Conservation (phyloP, 2,888 invertebrate species). For the Amphipyra tragopoginis region DNA sequence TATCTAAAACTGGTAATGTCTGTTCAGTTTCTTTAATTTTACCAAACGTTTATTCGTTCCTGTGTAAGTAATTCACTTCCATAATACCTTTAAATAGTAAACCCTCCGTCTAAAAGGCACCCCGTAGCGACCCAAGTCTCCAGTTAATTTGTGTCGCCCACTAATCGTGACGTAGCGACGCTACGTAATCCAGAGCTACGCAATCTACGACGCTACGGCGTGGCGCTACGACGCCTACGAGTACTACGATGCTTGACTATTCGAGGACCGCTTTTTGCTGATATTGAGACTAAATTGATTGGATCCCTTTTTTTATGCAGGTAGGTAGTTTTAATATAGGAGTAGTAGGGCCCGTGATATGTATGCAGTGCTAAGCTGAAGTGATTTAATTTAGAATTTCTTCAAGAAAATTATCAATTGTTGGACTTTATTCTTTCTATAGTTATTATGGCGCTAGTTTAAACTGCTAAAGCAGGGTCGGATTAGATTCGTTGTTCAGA, state of each 20-base stretch:
- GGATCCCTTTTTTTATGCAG: constrained; percentile 30
- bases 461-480: no score
- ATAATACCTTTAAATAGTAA: constrained; percentile 13
- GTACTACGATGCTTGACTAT: constrained; percentile 20
- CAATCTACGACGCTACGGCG: constrained; percentile 16
- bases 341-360: neutral
- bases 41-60: no score
- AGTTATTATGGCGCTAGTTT: no score
- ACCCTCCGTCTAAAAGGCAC: neutral
- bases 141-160: constrained; percentile 21
- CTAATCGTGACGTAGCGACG: constrained; percentile 30
- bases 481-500: no score
- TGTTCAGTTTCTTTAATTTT: no score
- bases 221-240: constrained; percentile 21
- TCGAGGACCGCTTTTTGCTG: constrained; percentile 26
- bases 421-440: no score
- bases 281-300: constrained; percentile 49
- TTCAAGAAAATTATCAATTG: no score
- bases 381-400: no score
- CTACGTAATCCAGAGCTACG: constrained; percentile 16
- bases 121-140: constrained; percentile 11
- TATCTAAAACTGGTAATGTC: no score
- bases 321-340: constrained; percentile 16
- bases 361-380: neutral
- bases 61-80: neutral